phyloP scores from a whole-genome alignment of 2,113 vertebrate genomes.

The Petromus typicus region DNA sequence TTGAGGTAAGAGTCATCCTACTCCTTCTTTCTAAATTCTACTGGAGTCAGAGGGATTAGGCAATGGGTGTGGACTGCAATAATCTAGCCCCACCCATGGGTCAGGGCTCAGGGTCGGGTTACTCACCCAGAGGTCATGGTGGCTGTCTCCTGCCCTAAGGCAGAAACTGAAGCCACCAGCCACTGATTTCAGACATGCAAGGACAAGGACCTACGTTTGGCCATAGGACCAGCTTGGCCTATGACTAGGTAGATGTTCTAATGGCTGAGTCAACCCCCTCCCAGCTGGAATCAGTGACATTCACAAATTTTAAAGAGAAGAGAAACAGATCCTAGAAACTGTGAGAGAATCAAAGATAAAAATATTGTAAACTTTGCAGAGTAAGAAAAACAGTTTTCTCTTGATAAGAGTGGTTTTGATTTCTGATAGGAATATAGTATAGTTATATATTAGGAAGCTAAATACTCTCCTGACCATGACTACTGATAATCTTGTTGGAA shows the following conservation, averaged over 20 bases:
- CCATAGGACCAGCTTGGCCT: background rate
- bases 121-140: constrained; percentile 73
- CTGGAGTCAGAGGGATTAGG: constrained; percentile 71
- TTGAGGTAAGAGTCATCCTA: constrained; percentile 62
- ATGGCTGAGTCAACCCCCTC: background rate
- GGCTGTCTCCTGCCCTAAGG: constrained; percentile 5
- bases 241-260: background rate
- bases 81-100: constrained; percentile 61
- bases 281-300: background rate
- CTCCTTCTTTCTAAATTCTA: constrained; percentile 45
- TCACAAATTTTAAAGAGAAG: background rate
- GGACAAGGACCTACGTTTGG: background rate
- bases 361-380: background rate
- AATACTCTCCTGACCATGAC: background rate
- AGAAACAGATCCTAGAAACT: background rate
- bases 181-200: background rate
- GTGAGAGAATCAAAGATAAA: background rate
- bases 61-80: constrained; percentile 59
- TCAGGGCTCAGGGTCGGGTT: constrained; percentile 65
- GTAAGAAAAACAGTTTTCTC: background rate
- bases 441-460: background rate
- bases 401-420: constrained; percentile 2
- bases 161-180: background rate
- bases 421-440: constrained; percentile 35
- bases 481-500: constrained; percentile 54